Evolutionary conservation across 1,140 invertebrate species (phyloP).

Genomic region (Atta texana): DNA sequence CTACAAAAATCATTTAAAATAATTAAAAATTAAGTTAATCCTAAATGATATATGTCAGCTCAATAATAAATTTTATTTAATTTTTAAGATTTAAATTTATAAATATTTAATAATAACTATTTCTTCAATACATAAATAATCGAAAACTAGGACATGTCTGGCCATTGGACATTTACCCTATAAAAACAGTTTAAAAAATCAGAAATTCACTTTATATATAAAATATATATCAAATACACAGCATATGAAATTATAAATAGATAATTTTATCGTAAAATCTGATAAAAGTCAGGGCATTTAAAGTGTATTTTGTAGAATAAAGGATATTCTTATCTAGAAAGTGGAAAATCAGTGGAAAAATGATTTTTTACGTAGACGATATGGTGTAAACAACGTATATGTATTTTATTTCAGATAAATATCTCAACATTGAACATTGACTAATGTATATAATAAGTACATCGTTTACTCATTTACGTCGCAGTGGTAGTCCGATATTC

Average conservation of each 20-base stretch:
- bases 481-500: slow-evolving; percentile 64
- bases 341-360: not conserved
- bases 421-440: slow-evolving; percentile 84
- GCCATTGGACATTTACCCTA: too few relatives aligned
- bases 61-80: too few relatives aligned
- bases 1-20: too few relatives aligned
- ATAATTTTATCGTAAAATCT: not conserved
- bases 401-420: slow-evolving; percentile 83
- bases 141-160: too few relatives aligned
- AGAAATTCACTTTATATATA: not conserved
- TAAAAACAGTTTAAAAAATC: not conserved
- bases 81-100: too few relatives aligned
- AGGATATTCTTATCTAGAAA: not conserved
- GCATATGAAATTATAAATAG: not conserved
- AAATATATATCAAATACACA: not conserved
- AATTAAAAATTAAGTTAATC: too few relatives aligned
- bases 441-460: slow-evolving; percentile 78
- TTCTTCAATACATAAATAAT: too few relatives aligned
- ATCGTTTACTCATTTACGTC: slow-evolving; percentile 74
- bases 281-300: not conserved
- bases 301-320: slow-evolving; percentile 1
- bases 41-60: too few relatives aligned
- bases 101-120: too few relatives aligned
- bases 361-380: slow-evolving; percentile 16
- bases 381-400: slow-evolving; percentile 83